Evolutionary conservation across 2,797 vertebrate genomes (phyloP), one percentile per base, ranked within the genome.

Genomic region (Xerus rutilus): DNA sequence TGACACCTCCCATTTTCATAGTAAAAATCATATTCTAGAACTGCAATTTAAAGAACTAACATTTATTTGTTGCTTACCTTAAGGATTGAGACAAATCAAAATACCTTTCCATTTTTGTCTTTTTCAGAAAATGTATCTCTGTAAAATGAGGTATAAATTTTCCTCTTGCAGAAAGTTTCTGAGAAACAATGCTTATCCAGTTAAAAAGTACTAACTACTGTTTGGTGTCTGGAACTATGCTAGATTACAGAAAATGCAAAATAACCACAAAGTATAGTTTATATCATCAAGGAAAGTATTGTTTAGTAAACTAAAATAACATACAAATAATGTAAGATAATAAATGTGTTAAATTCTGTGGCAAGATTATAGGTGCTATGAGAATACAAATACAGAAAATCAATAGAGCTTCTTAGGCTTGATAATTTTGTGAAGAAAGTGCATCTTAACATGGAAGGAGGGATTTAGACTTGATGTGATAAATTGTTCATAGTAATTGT

Each of bases 401-500:
- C 84, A 91, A 91, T 88, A 89, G 64, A 86, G 73, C 49, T 95
- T 89, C 89, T 91, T 65, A 25, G 72, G 1, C 30, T 86, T 89
- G 49, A 49, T 79, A 93, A 93, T 97, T 92, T 93, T 70, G 39
- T 87, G 54, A 82, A 92, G 74, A 94, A 91, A 95, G n/a, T 94
- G 74, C 28, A 90, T 87, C 52, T 89, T 93, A 94, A 93, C 65
- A 73, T 89, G 12, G 39, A 52, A 47, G 85, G 79, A 92, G 59
- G 77, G 43, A 96, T 94, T 94, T 89, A 92, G 85, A 88, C 43
- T 94, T 78, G 49, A 39, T 77, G n/a, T 91, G 95, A 97, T 96
- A 94, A 97, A 96, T 94, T 96, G 83, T 93, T 95, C 77, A 89
- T 25, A 81, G 86, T 93, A 97, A 93, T 91, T 94, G 82, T 86